Evolutionary conservation across 2,888 invertebrate genomes (phyloP), one percentile per base, ranked within the genome.

Genomic region (Limnephilus marmoratus): DNA sequence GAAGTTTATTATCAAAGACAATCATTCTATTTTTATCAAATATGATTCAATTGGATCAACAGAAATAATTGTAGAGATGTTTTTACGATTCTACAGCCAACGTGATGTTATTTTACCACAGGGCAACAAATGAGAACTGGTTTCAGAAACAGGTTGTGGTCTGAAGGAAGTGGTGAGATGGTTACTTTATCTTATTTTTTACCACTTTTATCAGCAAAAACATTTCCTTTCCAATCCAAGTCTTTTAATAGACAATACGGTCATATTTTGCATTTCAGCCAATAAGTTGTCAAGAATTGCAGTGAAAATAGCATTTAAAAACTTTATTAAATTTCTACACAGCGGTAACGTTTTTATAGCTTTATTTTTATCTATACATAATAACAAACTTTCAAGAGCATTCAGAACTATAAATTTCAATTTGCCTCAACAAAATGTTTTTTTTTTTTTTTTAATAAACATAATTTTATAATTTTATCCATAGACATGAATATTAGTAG

Each of bases 91-190:
- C 68, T n/a, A 68, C 68, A n/a, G 68, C 2, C 68, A n/a, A 68
- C 2, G n/a, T 24, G 24, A 68, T 68, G 24, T 68, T 24, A 68
- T n/a, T 68, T 68, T 68, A 68, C 68, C 68, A 68, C 68, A 68
- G 68, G n/a, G 68, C 68, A 68, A 68, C 68, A 68, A 68, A 68
- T n/a, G 7, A 68, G 68, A 68, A 68, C 68, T 68, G 68, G 68
- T 68, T 68, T 68, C 68, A 68, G 49, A 86, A 31, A 89, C 88
- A 80, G 88, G 81, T 89, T 89, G 88, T 80, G 88, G 88, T 89
- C 87, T 53, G 80, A 31, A 89, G 88, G 88, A 89, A 37, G 88
- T 89, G 88, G 88, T 89, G 53, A 13, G 82, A 45, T 49, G 15
- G 37, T 68, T 9, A 68, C n/a, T 68, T 68, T 24, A 24, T 68